These are phyloP conservation scores for Bombylius discolor DNA, from an alignment of 2,888 invertebrate species.

Conservation along the genomic window DNA sequence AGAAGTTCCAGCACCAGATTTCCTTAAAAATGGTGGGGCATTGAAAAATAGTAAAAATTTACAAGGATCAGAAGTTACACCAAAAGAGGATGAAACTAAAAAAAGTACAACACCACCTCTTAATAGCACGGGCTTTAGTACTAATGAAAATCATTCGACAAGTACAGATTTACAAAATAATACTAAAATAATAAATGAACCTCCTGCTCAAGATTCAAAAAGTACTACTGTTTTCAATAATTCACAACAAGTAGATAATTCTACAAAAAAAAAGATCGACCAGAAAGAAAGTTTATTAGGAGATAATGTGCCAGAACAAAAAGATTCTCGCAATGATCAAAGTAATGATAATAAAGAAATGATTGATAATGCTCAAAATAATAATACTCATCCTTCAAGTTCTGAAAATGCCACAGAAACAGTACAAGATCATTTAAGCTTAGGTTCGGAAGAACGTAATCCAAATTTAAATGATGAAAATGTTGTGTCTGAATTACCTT, in stretches of 20 bases:
- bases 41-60: not conserved
- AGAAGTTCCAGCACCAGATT: constrained; percentile 31
- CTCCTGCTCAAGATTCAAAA: not conserved
- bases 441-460: too few relatives aligned
- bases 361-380: too few relatives aligned
- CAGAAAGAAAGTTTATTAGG: constrained; percentile 7
- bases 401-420: too few relatives aligned
- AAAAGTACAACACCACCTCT: not conserved
- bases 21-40: not conserved
- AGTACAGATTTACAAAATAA: not conserved
- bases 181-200: not conserved
- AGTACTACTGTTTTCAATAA: not conserved
- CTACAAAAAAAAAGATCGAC: not conserved
- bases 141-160: not conserved
- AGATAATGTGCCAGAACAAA: not conserved
- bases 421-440: too few relatives aligned
- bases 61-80: not conserved
- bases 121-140: not conserved
- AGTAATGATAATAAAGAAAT: too few relatives aligned
- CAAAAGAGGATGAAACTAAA: not conserved
- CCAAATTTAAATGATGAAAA: too few relatives aligned
- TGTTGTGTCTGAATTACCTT: too few relatives aligned
- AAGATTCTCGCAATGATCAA: too few relatives aligned
- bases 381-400: too few relatives aligned
- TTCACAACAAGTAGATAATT: not conserved